Conservation (phyloP, 2,113 vertebrate species). For the Pipra filicauda region DNA sequence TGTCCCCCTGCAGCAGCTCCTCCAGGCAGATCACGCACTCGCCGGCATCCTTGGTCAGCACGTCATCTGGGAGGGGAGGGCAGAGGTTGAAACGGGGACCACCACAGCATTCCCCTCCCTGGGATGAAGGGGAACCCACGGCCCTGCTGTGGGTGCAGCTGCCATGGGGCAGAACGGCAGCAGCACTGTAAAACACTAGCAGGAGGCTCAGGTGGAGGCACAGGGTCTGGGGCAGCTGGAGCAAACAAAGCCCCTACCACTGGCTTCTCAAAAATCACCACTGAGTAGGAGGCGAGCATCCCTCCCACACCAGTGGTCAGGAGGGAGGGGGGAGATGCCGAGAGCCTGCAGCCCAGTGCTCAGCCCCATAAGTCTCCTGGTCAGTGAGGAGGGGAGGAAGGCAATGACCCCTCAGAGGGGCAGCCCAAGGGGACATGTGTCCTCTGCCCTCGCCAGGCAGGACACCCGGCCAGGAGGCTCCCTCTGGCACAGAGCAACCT, state of each 20-base stretch:
- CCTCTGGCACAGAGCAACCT: rapidly evolving
- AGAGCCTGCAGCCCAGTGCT: background rate
- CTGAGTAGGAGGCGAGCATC: background rate
- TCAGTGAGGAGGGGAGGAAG: background rate
- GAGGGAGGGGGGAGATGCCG: background rate
- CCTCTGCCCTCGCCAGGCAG: background rate
- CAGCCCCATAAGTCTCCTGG: background rate
- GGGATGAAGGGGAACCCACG: background rate
- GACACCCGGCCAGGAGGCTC: rapidly evolving
- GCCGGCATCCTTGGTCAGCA: constrained; percentile 94
- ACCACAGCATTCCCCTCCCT: rapidly evolving
- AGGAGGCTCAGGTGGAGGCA: background rate
- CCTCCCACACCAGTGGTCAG: background rate
- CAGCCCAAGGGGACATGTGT: rapidly evolving
- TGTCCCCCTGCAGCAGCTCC: constrained; percentile 97
- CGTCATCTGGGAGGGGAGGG: constrained; percentile 82
- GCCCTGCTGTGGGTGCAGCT: rapidly evolving
- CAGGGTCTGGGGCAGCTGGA: background rate
- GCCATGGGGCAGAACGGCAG: background rate
- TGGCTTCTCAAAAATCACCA: background rate
- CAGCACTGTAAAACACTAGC: background rate
- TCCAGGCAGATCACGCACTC: constrained; percentile 99
- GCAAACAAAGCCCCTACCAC: background rate
- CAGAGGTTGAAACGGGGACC: background rate
- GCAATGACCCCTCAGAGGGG: rapidly evolving